phyloP scores from a whole-genome alignment of 2,797 vertebrate species.

The Picus viridis region DNA sequence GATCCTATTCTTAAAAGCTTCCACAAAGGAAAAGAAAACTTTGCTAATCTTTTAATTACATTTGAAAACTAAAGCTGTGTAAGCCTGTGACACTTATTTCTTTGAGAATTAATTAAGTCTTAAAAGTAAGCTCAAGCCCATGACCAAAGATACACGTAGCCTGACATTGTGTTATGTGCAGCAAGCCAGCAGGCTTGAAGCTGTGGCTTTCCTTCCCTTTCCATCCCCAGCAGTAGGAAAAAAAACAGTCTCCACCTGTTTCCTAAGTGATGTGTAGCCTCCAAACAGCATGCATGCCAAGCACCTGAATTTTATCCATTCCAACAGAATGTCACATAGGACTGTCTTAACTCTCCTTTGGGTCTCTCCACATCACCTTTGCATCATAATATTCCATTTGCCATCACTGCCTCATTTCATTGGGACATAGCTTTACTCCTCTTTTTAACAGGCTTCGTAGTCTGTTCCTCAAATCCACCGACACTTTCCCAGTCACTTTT shows the following conservation, averaged over 20 bases:
- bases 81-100: neutral
- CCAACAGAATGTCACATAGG: neutral
- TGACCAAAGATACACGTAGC: neutral
- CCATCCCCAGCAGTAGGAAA: neutral
- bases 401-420: neutral
- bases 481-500: neutral
- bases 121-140: neutral
- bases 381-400: neutral
- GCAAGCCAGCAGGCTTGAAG: neutral
- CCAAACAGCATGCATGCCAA: neutral
- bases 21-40: neutral
- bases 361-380: neutral
- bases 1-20: neutral
- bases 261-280: neutral
- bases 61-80: neutral
- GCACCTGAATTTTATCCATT: neutral
- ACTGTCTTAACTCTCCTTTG: neutral
- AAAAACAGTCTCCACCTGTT: neutral
- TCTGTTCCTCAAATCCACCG: neutral
- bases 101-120: neutral
- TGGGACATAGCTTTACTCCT: neutral
- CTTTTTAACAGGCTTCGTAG: accelerated
- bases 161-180: neutral
- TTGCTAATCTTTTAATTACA: constrained; percentile 17
- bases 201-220: neutral